A percentile compares a stretch with the other conserved stretches of the same genome.
phyloP scores from a whole-genome alignment of 1,140 invertebrate genomes.

The Drosophila orosa region DNA sequence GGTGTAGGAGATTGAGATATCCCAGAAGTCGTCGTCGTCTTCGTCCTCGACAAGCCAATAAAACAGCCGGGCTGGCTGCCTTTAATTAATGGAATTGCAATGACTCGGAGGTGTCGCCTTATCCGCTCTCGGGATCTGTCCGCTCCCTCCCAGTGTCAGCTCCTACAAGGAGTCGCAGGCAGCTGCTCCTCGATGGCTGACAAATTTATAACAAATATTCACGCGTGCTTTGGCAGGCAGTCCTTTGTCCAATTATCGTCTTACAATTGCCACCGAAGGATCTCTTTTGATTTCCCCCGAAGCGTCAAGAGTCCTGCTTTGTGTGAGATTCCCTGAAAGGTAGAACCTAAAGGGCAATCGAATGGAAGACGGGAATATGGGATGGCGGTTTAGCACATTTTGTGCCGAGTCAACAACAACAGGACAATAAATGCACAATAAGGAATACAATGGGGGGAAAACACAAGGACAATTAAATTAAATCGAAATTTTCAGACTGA shows the following conservation, averaged over 20 bases:
- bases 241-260: conserved; percentile 76
- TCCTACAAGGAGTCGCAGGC: not conserved
- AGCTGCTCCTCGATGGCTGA: conserved; percentile 48
- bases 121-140: conserved; percentile 56
- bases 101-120: conserved; percentile 62
- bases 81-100: conserved; percentile 82
- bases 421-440: conserved; percentile 40
- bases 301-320: conserved; percentile 40
- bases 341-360: conserved; percentile 21
- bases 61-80: conserved; percentile 48
- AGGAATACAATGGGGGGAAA: conserved; percentile 44
- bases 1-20: conserved; percentile 36
- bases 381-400: conserved; percentile 69
- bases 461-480: conserved; percentile 76
- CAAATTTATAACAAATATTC: conserved; percentile 83
- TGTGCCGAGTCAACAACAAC: conserved; percentile 60
- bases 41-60: conserved; percentile 54
- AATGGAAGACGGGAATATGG: conserved; percentile 21
- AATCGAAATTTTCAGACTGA: conserved; percentile 74
- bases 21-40: conserved; percentile 22
- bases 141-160: conserved; percentile 31
- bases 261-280: conserved; percentile 72
- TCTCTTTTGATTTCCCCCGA: conserved; percentile 64
- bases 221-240: conserved; percentile 78
- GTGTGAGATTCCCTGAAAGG: conserved; percentile 62